Percentiles rank a stretch among this genome's conserved stretches.
These are phyloP conservation scores for Otocyon megalotis DNA, from an alignment of 2,113 vertebrate genomes.

Conservation along the genomic window DNA sequence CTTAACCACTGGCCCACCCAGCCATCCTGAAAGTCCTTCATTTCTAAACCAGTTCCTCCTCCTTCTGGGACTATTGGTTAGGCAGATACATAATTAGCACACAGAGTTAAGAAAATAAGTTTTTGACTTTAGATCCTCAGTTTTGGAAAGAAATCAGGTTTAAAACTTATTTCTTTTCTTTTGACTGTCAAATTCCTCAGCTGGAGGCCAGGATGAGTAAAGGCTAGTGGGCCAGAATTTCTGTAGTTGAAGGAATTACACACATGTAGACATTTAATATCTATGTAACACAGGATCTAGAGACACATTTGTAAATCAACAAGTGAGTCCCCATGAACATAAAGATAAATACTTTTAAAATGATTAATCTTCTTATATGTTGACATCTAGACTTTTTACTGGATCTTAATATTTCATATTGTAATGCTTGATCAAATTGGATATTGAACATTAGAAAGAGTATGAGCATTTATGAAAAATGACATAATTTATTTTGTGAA, in stretches of 20 bases:
- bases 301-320: constrained; percentile 24
- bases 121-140: neutral
- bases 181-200: neutral
- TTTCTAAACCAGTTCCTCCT: neutral
- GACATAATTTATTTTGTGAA: constrained; percentile 78
- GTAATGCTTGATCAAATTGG: constrained; percentile 58
- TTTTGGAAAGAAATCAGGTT: neutral
- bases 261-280: neutral
- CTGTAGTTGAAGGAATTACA: neutral
- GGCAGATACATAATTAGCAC: neutral
- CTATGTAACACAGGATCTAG: neutral
- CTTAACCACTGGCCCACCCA: too few relatives aligned
- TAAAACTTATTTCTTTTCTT: constrained; percentile 8
- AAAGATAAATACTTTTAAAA: constrained; percentile 64
- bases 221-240: neutral
- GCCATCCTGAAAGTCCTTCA: neutral
- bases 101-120: neutral
- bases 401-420: constrained; percentile 55
- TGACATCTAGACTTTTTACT: constrained; percentile 46
- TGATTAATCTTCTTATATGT: constrained; percentile 38
- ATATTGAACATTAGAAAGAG: constrained; percentile 61
- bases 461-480: constrained; percentile 76
- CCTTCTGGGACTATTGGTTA: neutral
- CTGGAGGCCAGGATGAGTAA: neutral
- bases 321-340: constrained; percentile 26